phyloP scores from a whole-genome alignment of 2,797 vertebrate genomes.

The Sphenopsis melanotis region DNA sequence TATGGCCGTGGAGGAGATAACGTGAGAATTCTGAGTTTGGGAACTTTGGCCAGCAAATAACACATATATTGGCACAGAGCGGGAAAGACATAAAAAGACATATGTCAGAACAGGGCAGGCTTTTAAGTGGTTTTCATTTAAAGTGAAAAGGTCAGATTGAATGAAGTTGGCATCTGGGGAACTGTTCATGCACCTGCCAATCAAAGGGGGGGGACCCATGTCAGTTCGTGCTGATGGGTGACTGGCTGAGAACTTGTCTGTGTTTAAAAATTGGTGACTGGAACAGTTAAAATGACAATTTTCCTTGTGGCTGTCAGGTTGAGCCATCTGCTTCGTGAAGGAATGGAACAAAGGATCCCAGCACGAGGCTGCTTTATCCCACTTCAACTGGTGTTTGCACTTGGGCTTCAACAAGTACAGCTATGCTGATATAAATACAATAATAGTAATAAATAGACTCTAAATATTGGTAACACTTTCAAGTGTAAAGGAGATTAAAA shows the following conservation, averaged over 20 bases:
- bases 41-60: neutral
- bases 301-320: neutral
- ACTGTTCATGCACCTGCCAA: neutral
- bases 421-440: neutral
- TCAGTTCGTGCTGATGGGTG: neutral
- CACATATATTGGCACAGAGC: neutral
- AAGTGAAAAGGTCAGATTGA: constrained; percentile 56
- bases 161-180: constrained; percentile 4
- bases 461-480: neutral
- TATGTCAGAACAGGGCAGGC: constrained; percentile 1
- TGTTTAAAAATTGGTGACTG: neutral
- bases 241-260: constrained; percentile 13
- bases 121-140: constrained; percentile 52
- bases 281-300: neutral
- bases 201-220: neutral
- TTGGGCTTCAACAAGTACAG: neutral
- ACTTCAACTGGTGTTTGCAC: neutral
- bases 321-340: neutral
- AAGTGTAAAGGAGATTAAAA: neutral
- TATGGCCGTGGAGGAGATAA: neutral
- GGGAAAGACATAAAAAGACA: neutral
- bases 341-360: neutral
- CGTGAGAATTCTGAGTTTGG: neutral
- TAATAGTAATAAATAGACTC: neutral
- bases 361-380: neutral